These are phyloP conservation scores for Brachionus koreanus DNA, from an alignment of 1,140 invertebrate species.

Conservation along the genomic window DNA sequence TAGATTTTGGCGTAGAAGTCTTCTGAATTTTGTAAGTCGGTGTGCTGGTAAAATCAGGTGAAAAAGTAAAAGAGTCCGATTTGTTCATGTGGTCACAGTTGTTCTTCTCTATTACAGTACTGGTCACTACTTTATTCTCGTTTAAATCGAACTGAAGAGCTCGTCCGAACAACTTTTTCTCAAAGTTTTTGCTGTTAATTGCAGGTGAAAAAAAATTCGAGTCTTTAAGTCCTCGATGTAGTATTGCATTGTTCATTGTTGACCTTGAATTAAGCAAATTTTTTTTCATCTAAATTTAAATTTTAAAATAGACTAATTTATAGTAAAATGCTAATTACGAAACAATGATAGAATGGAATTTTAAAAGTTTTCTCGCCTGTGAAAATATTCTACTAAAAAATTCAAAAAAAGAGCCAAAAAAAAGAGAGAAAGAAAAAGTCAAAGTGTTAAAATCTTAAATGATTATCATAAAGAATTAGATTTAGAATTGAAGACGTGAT, in stretches of 20 bases:
- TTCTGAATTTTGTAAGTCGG: conserved; percentile 3
- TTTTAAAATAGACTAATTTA: neutral
- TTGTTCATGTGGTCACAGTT: neutral
- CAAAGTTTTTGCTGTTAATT: neutral
- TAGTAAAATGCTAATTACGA: neutral
- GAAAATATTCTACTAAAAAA: neutral
- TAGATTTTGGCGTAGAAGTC: neutral
- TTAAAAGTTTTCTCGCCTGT: conserved; percentile 17
- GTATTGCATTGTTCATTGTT: neutral
- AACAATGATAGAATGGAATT: conserved; percentile 4
- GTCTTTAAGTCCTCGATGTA: neutral
- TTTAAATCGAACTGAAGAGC: neutral
- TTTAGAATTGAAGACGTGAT: neutral
- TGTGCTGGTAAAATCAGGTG: neutral
- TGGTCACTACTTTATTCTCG: neutral
- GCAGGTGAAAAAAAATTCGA: neutral
- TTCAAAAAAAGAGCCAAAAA: neutral
- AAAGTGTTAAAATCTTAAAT: conserved; percentile 3
- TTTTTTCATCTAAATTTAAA: conserved; percentile 21
- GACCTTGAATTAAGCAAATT: neutral
- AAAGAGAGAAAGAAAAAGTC: neutral
- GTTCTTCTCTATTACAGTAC: neutral
- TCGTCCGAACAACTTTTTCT: neutral
- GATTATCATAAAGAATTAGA: neutral
- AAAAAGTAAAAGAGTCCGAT: neutral